These are phyloP conservation scores for Panulirus ornatus DNA, from an alignment of 1,140 invertebrate species.

Conservation along the genomic window DNA sequence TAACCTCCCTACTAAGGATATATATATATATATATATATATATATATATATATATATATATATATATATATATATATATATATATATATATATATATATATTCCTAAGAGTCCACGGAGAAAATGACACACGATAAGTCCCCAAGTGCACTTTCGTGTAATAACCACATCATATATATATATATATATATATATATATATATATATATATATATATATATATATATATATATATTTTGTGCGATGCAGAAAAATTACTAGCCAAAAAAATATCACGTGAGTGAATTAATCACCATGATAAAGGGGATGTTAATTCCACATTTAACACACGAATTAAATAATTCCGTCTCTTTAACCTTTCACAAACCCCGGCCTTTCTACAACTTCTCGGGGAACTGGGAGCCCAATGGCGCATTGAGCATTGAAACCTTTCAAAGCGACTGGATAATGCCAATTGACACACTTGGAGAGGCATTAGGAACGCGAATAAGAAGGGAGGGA, in stretches of 20 bases:
- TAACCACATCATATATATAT: no score
- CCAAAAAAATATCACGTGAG: neutral
- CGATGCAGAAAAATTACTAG: neutral
- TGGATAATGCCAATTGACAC: conserved; percentile 18
- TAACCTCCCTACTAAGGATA: no score
- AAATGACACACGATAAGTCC: no score
- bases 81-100: conserved; percentile 7
- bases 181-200: neutral
- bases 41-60: neutral
- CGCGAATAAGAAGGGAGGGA: no score
- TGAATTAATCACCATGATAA: neutral
- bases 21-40: conserved; percentile 30
- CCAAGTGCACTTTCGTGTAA: no score
- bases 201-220: neutral
- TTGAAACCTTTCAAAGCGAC: conserved; percentile 24
- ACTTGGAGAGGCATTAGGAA: conserved; percentile 22
- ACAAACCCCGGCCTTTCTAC: no score
- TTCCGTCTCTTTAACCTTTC: neutral
- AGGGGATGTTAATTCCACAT: neutral
- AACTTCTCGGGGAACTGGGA: neutral
- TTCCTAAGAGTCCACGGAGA: no score
- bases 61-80: neutral
- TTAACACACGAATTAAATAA: neutral
- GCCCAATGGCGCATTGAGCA: conserved; percentile 1
- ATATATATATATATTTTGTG: neutral